Conservation (phyloP, 53 echinoderm and acorn worm genomes). For the Luidia sarsii region DNA sequence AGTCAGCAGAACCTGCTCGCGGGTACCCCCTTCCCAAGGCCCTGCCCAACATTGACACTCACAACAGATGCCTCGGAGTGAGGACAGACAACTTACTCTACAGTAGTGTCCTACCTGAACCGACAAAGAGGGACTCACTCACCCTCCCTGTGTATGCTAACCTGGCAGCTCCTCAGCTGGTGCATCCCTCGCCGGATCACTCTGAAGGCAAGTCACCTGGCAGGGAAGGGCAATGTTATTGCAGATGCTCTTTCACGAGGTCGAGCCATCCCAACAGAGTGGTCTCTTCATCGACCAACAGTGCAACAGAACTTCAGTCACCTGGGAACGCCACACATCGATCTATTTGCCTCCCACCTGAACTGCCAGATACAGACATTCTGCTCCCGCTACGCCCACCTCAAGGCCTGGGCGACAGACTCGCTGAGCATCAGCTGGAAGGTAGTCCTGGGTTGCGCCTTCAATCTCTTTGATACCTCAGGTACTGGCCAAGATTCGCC, state of each 20-base stretch:
- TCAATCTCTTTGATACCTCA: background rate
- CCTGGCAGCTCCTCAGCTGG: slow-evolving; percentile 37
- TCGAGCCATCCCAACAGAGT: slow-evolving; percentile 5
- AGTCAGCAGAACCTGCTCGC: background rate
- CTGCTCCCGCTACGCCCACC: slow-evolving; percentile 1
- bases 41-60: background rate
- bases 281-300: background rate
- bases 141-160: background rate
- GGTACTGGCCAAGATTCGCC: background rate
- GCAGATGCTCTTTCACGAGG: slow-evolving; percentile 4
- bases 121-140: slow-evolving; percentile 21
- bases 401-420: background rate
- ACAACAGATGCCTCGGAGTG: background rate
- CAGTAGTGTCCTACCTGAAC: slow-evolving; percentile 35
- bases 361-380: slow-evolving; percentile 6
- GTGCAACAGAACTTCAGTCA: background rate
- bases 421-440: slow-evolving; percentile 5
- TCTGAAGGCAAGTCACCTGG: background rate
- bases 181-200: slow-evolving; percentile 6
- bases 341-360: no score
- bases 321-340: background rate
- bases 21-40: background rate
- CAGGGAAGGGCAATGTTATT: background rate
- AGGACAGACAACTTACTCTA: slow-evolving; percentile 32
- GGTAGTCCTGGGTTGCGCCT: background rate